Conservation (phyloP, 2,113 vertebrate genomes). For the Eublepharis macularius region DNA sequence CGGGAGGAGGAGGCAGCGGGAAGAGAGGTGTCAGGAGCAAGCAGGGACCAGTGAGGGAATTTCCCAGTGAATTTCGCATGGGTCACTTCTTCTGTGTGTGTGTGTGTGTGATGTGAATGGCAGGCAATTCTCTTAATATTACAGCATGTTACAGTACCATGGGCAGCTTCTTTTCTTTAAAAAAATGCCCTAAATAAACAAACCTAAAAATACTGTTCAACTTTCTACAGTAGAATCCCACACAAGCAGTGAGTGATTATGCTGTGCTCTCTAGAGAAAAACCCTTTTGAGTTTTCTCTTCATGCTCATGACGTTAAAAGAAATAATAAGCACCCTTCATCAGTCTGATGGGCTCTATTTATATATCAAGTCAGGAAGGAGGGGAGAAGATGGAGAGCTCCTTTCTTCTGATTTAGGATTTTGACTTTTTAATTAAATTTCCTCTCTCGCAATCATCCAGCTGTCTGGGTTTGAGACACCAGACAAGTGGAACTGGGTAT, state of each 20-base stretch:
- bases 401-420: constrained; percentile 38
- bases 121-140: constrained; percentile 1
- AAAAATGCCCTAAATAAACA: neutral
- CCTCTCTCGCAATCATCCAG: constrained; percentile 50
- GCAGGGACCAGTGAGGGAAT: too few relatives aligned
- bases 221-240: constrained; percentile 2
- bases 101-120: neutral
- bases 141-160: neutral
- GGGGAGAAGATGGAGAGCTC: constrained; percentile 8
- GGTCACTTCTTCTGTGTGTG: neutral
- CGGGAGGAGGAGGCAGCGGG: too few relatives aligned
- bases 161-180: neutral
- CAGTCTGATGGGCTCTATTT: constrained; percentile 48
- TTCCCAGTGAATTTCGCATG: too few relatives aligned
- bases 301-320: constrained; percentile 2
- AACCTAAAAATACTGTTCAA: constrained; percentile 3
- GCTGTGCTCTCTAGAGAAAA: constrained; percentile 25
- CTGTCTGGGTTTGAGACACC: constrained; percentile 54
- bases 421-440: constrained; percentile 61
- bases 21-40: too few relatives aligned
- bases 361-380: constrained; percentile 40
- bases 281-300: constrained; percentile 36
- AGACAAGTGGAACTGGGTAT: constrained; percentile 55
- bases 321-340: constrained; percentile 63
- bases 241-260: constrained; percentile 32